Base-by-base conservation (phyloP, 2,888 invertebrate genomes). In the Pristionchus entomophagus region DNA sequence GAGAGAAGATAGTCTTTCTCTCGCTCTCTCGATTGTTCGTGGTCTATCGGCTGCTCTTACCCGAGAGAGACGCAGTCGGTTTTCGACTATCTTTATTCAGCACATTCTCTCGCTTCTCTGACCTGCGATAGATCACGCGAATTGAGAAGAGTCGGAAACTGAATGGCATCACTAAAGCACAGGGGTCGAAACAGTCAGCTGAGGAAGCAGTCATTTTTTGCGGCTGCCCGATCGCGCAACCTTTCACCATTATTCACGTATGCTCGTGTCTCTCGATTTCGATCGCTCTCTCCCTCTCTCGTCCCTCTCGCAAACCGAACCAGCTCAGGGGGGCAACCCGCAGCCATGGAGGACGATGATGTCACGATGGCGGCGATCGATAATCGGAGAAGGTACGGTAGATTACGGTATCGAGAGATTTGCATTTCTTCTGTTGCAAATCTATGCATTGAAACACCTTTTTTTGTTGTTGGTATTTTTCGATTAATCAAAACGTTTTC, bases 311-410 rank as follows among this genome's bases (percentile, higher is more conserved):
- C 59, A 26, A 59, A n/a, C 26, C 59, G 26, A 59, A 59, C 59
- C n/a, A 26, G 1, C 51, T 51, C 51, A 12, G 26, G 2, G 45
- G 45, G 45, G 45, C 14, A 45, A 45, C 45, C 14, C 45, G 6
- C 41, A 0, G 26, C 12, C 73, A 45, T 12, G 73, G 73, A 45
- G n/a, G 73, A 73, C 45, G 73, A 73, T 73, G 73, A 73, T 41
- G 73, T 73, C 73, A 73, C 73, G 17, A 73, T 73, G 73, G 73
- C 73, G 10, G 73, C 73, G 41, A 26, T 26, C 26, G 41, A 73
- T 45, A 45, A 19, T 12, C 65, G 17, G 17, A 65, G n/a, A 35
- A 41, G 73, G 73, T 73, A 73, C 73, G 73, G 41, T 73, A 45
- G 41, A 3, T 22, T 73, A 35, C 22, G 65, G 22, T 4, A 35